These are phyloP conservation scores for Sesia bembeciformis DNA, from an alignment of 2,888 invertebrate genomes.

Conservation along the genomic window DNA sequence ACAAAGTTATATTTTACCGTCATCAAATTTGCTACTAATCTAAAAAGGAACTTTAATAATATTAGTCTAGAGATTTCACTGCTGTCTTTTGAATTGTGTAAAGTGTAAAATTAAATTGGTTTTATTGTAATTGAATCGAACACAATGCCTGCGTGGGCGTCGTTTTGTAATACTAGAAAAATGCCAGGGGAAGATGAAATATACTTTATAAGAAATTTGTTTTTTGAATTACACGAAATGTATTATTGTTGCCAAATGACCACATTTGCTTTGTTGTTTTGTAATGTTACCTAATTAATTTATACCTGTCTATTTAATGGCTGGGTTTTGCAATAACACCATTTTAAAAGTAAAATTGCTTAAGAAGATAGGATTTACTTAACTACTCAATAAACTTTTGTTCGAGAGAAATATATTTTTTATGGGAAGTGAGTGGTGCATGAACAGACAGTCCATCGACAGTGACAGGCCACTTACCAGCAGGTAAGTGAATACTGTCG, in stretches of 20 bases:
- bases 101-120: not conserved
- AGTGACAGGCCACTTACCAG: too few relatives aligned
- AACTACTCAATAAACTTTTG: too few relatives aligned
- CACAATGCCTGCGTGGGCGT: slow-evolving; percentile 49
- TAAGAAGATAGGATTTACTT: too few relatives aligned
- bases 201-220: slow-evolving; percentile 16
- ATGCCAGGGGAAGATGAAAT: slow-evolving; percentile 30
- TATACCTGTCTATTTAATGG: too few relatives aligned
- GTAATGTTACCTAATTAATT: not conserved
- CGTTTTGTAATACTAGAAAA: slow-evolving; percentile 43
- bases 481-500: too few relatives aligned
- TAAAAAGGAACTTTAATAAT: not conserved
- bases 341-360: too few relatives aligned
- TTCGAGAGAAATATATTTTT: too few relatives aligned
- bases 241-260: not conserved
- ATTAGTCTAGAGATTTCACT: slow-evolving; percentile 1
- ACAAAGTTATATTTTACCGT: slow-evolving; percentile 1
- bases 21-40: not conserved
- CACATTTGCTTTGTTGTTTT: not conserved
- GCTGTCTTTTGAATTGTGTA: not conserved
- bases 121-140: slow-evolving; percentile 21
- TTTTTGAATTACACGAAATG: not conserved
- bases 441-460: too few relatives aligned
- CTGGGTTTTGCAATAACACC: too few relatives aligned
- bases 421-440: too few relatives aligned